Evolutionary conservation across 2,113 vertebrate species (phyloP).

Genomic region (Bombycilla garrulus): DNA sequence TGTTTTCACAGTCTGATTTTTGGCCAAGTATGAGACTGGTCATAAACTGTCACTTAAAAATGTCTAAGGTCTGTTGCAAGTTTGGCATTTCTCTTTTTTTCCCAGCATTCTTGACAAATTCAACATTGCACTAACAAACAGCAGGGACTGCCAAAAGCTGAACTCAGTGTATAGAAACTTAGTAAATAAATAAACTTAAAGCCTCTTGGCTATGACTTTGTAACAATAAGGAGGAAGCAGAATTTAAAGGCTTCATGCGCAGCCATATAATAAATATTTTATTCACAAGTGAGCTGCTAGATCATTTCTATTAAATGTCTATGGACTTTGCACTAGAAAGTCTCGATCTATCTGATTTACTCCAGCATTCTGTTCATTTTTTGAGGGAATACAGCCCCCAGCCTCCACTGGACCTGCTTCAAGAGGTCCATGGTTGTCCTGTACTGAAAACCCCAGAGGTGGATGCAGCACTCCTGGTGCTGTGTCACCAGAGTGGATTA

Average conservation of each 20-base stretch:
- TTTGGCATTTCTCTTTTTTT: background rate
- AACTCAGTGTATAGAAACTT: background rate
- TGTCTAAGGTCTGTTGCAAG: background rate
- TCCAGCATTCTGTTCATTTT: background rate
- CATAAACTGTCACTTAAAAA: background rate
- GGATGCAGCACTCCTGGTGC: background rate
- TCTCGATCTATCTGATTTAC: accelerated
- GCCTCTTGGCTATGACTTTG: background rate
- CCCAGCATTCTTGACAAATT: background rate
- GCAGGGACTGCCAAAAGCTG: background rate
- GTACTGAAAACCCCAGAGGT: background rate
- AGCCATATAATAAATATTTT: background rate
- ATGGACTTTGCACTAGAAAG: background rate
- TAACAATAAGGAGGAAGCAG: background rate
- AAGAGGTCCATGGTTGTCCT: background rate
- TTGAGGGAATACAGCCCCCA: background rate
- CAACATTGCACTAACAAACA: background rate
- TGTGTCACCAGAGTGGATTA: too few relatives aligned
- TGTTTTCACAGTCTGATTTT: background rate
- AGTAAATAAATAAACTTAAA: background rate
- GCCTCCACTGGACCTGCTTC: background rate
- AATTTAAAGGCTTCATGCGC: background rate
- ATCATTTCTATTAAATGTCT: background rate
- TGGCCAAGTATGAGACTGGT: background rate
- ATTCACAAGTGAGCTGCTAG: background rate